Evolutionary conservation across 2,888 invertebrate genomes (phyloP).

Genomic region (Stenotaenia linearis): DNA sequence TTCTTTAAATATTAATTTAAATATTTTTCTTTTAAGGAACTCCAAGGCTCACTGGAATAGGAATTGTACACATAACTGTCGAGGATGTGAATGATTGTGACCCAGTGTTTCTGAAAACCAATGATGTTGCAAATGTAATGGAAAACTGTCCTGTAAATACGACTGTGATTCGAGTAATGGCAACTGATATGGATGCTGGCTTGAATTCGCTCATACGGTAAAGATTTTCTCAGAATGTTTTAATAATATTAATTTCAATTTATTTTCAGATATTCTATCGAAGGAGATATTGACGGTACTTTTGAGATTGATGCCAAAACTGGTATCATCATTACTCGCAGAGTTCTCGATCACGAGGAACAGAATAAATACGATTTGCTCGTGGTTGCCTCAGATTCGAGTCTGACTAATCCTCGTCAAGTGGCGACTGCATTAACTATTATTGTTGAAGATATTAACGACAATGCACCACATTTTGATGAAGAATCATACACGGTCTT

Average conservation of each 20-base stretch:
- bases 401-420: slow-evolving; percentile 74
- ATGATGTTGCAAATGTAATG: slow-evolving; percentile 67
- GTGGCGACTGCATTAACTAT: slow-evolving; percentile 72
- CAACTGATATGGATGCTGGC: slow-evolving; percentile 75
- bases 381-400: slow-evolving; percentile 81
- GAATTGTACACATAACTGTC: slow-evolving; percentile 79
- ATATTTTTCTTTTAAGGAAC: slow-evolving; percentile 59
- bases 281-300: slow-evolving; percentile 54
- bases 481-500: slow-evolving; percentile 69
- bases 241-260: neutral
- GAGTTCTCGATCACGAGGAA: slow-evolving; percentile 71
- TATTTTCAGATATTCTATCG: slow-evolving; percentile 57
- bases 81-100: slow-evolving; percentile 92
- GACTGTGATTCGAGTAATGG: slow-evolving; percentile 68
- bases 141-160: slow-evolving; percentile 79
- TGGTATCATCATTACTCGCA: slow-evolving; percentile 70
- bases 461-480: slow-evolving; percentile 51
- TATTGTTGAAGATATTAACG: slow-evolving; percentile 47
- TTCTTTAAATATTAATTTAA: neutral
- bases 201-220: slow-evolving; percentile 77
- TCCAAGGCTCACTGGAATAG: slow-evolving; percentile 86
- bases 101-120: slow-evolving; percentile 73
- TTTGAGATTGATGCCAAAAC: slow-evolving; percentile 73
- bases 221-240: slow-evolving; percentile 36
- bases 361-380: slow-evolving; percentile 70